These are phyloP conservation scores for Caenorhabditis macrosperma DNA, from an alignment of 2,888 invertebrate species.

Conservation along the genomic window DNA sequence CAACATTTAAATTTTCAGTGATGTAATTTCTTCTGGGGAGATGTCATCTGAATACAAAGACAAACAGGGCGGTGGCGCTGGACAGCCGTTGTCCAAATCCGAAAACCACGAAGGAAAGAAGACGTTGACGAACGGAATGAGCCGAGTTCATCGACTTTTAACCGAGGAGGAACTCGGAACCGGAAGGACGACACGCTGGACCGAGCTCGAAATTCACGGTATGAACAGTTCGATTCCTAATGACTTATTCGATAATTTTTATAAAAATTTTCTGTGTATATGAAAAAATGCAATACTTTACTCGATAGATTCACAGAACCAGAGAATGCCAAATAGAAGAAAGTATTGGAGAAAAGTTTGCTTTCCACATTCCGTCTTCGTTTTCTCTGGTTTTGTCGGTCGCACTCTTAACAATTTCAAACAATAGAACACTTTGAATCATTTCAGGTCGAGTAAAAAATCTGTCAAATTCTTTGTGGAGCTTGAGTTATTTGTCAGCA, in stretches of 20 bases:
- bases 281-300: too few species aligned
- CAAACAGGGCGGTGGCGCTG: constrained; percentile 69
- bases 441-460: constrained; percentile 92
- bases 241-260: too few species aligned
- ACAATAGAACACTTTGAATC: neutral
- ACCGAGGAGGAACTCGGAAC: constrained; percentile 74
- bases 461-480: constrained; percentile 93
- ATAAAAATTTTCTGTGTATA: too few species aligned
- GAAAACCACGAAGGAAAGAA: constrained; percentile 72
- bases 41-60: constrained; percentile 65
- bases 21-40: constrained; percentile 48
- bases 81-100: constrained; percentile 69
- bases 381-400: too few species aligned
- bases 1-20: constrained; percentile 30
- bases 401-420: too few species aligned
- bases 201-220: constrained; percentile 79
- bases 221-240: constrained; percentile 28
- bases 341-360: too few species aligned
- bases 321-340: too few species aligned
- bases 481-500: constrained; percentile 91
- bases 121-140: constrained; percentile 72
- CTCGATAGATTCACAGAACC: too few species aligned
- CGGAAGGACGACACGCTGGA: constrained; percentile 75
- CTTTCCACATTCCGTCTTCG: too few species aligned
- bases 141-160: constrained; percentile 74